Conservation (phyloP, 2,888 invertebrate species). For the Synergus gifuensis region DNA sequence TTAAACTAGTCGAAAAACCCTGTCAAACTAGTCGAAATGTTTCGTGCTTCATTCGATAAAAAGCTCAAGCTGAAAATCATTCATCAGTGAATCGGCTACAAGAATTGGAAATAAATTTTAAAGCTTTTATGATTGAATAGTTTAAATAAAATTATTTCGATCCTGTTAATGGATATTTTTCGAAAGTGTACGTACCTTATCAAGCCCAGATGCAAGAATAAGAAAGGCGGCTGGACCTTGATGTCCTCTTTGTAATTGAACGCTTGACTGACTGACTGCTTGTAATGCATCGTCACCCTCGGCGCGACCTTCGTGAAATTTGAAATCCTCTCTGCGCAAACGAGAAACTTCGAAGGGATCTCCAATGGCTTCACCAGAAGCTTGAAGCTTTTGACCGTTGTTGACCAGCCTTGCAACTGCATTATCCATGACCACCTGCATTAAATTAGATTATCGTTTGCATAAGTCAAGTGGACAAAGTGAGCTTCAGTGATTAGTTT, state of each 20-base stretch:
- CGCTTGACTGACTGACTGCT: conserved; percentile 84
- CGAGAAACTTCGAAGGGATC: conserved; percentile 92
- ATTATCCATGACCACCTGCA: conserved; percentile 83
- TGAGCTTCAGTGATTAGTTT: conserved; percentile 34
- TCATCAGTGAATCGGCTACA: too few relatives aligned
- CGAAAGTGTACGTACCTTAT: conserved; percentile 79
- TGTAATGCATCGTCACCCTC: conserved; percentile 93
- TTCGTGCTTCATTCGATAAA: too few relatives aligned
- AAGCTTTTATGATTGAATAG: too few relatives aligned
- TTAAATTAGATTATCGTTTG: conserved; percentile 37
- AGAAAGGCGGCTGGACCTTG: conserved; percentile 92
- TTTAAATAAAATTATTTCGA: too few relatives aligned
- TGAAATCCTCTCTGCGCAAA: conserved; percentile 87
- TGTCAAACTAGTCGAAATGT: too few relatives aligned
- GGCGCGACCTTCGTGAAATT: conserved; percentile 83
- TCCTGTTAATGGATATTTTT: neutral
- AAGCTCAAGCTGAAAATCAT: too few relatives aligned
- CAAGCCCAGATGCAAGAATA: conserved; percentile 89
- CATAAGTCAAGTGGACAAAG: neutral
- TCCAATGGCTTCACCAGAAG: conserved; percentile 84
- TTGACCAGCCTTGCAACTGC: conserved; percentile 79
- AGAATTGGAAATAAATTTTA: too few relatives aligned
- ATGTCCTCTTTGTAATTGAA: conserved; percentile 88
- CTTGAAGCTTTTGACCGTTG: conserved; percentile 83
- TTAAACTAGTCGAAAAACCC: too few relatives aligned